Conservation (phyloP, 2,888 invertebrate genomes). For the Clivina fossor region DNA sequence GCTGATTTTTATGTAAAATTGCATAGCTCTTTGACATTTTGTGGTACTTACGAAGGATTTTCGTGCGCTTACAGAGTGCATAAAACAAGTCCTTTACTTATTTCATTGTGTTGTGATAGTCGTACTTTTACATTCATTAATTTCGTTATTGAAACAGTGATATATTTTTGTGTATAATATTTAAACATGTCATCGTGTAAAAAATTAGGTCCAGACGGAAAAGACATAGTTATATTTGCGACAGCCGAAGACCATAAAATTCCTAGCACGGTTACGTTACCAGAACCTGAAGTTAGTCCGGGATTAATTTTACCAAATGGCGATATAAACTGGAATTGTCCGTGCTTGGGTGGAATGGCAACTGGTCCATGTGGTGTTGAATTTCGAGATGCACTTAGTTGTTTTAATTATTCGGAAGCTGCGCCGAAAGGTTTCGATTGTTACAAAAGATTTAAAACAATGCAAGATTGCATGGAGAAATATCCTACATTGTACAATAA, state of each 20-base stretch:
- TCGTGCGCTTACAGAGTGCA: constrained; percentile 59
- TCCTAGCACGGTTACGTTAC: constrained; percentile 70
- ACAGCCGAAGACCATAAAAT: constrained; percentile 74
- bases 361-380: constrained; percentile 93
- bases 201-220: constrained; percentile 59
- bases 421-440: constrained; percentile 95
- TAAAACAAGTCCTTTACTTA: constrained; percentile 55
- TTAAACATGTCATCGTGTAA: constrained; percentile 55
- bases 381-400: constrained; percentile 92
- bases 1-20: constrained; percentile 58
- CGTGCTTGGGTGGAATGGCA: constrained; percentile 96
- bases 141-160: too few relatives aligned
- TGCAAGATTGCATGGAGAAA: constrained; percentile 87
- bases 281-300: constrained; percentile 72
- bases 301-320: constrained; percentile 84
- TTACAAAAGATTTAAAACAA: constrained; percentile 83
- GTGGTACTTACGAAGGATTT: constrained; percentile 53
- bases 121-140: too few relatives aligned
- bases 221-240: constrained; percentile 83
- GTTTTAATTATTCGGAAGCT: constrained; percentile 87
- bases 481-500: constrained; percentile 85
- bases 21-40: constrained; percentile 60
- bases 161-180: constrained; percentile 2
- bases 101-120: constrained; percentile 51
- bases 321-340: constrained; percentile 95